A percentile compares a stretch with the other conserved stretches of the same genome.
Evolutionary conservation across 2,888 invertebrate species (phyloP).

Genomic region (Athetis lepigone): DNA sequence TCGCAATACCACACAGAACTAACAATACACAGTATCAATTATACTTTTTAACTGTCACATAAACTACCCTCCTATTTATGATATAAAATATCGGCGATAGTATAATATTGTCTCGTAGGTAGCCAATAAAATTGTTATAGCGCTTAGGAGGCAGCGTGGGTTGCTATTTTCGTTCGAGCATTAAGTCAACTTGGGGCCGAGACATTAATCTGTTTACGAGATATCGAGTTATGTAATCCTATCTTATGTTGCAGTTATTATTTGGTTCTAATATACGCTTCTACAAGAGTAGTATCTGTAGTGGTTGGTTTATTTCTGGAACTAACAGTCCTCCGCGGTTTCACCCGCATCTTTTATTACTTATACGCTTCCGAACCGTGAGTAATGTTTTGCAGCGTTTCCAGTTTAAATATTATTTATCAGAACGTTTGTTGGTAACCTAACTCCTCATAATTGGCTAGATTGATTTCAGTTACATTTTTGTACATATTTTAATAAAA

Average conservation of each 20-base stretch:
- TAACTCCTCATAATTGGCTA: too few species aligned
- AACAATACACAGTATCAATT: slow-evolving; percentile 41
- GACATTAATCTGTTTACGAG: slow-evolving; percentile 84
- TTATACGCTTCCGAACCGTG: too few species aligned
- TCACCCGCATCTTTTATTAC: too few species aligned
- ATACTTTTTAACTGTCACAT: slow-evolving; percentile 56
- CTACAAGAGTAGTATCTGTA: slow-evolving; percentile 7
- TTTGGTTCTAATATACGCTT: slow-evolving; percentile 19
- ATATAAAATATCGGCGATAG: slow-evolving; percentile 68
- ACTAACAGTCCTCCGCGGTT: too few species aligned
- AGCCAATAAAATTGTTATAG: slow-evolving; percentile 75
- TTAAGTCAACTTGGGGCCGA: slow-evolving; percentile 78
- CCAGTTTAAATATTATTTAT: too few species aligned
- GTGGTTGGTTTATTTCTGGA: not conserved
- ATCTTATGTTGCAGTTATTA: slow-evolving; percentile 72
- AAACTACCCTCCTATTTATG: slow-evolving; percentile 67
- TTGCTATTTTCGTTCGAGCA: slow-evolving; percentile 80
- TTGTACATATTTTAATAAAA: too few species aligned
- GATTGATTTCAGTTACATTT: too few species aligned
- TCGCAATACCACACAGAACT: slow-evolving; percentile 24
- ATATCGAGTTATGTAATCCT: slow-evolving; percentile 79
- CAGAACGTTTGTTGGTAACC: too few species aligned
- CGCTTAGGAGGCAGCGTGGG: slow-evolving; percentile 63
- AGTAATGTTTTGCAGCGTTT: too few species aligned
- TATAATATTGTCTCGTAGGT: slow-evolving; percentile 70